Evolutionary conservation across 2,888 invertebrate genomes (phyloP).

Genomic region (Rhogogaster chlorosoma): DNA sequence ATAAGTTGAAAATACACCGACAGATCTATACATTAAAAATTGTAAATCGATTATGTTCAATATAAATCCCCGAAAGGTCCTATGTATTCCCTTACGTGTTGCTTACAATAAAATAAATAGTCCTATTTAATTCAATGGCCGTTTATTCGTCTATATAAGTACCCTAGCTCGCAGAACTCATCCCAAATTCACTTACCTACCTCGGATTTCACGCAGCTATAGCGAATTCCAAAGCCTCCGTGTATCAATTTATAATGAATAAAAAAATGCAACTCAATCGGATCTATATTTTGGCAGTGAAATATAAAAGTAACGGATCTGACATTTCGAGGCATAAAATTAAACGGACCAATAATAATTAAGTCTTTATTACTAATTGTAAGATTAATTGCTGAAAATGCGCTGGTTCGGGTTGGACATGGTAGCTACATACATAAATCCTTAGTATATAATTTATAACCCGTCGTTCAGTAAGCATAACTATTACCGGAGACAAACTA

Average conservation of each 20-base stretch:
- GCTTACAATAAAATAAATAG: conserved; percentile 70
- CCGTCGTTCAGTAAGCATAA: neutral
- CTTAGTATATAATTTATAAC: neutral
- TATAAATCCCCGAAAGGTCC: conserved; percentile 53
- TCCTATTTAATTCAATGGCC: conserved; percentile 49
- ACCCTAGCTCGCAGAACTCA: neutral
- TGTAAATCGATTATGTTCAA: conserved; percentile 8
- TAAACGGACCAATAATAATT: conserved; percentile 2
- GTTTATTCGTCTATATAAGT: neutral
- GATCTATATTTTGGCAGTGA: neutral
- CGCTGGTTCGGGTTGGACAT: neutral
- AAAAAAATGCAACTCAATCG: neutral
- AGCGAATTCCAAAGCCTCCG: neutral
- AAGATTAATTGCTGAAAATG: neutral
- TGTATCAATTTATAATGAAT: neutral
- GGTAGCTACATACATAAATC: neutral
- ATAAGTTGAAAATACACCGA: neutral
- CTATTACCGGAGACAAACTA: conserved; percentile 52
- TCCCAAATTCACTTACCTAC: neutral
- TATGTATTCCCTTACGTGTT: conserved; percentile 75
- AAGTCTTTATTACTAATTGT: neutral
- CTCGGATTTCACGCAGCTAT: neutral
- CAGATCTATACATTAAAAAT: conserved; percentile 29
- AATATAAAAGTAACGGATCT: conserved; percentile 1
- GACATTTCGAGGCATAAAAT: conserved; percentile 5